Base-by-base conservation (phyloP, 1,140 invertebrate species). In the Halictus rubicundus region DNA sequence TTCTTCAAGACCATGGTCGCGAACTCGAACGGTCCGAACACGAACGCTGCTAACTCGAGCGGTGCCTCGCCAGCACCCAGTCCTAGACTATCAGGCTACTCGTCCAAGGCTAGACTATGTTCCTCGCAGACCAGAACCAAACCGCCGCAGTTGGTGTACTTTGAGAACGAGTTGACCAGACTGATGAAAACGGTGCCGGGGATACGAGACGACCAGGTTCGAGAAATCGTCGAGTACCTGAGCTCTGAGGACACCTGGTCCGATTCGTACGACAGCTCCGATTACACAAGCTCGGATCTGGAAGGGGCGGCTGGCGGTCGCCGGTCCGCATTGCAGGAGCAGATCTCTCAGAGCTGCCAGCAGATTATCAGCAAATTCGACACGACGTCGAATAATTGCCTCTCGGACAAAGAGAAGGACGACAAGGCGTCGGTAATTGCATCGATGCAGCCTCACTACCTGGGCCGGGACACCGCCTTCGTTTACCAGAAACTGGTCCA, bases 161-260 rank as follows among this genome's bases (percentile, higher is more conserved):
- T 98, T 83, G 97, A 98, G 92, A 97, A 96, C 79, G 97, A 98
- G 92, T 90, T 98, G 16, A 98, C 97, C 0, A 94, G 97, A 68
- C 91, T 98, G 77, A 98, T 98, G 97, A 98, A 98, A 93, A 98
- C 97, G 0, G 97, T 98, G 6, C 97, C 97, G 0, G 97, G 97
- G 1, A 97, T 98, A 73, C 94, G 97, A 63, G 97, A 98, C 82
- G 97, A 97, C 79, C 97, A 98, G 91, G 97, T 98, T 21, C 95
- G 96, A 39, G 97, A 98, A 91, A 97, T 98, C 16, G 97, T 98
- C 0, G 97, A 98, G 91, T 98, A 98, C 91, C 93, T 98, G 63
- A 97, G 97, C 78, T 97, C 96, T 68, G 97, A 98, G 88, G 97
- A 98, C 84, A 97, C 97, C 4, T 98, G 97, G 97, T 98, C 97